Percentiles rank a stretch among this genome's conserved stretches.
Evolutionary conservation across 2,888 invertebrate species (phyloP).

Genomic region (Lasioglossum pauxillum): DNA sequence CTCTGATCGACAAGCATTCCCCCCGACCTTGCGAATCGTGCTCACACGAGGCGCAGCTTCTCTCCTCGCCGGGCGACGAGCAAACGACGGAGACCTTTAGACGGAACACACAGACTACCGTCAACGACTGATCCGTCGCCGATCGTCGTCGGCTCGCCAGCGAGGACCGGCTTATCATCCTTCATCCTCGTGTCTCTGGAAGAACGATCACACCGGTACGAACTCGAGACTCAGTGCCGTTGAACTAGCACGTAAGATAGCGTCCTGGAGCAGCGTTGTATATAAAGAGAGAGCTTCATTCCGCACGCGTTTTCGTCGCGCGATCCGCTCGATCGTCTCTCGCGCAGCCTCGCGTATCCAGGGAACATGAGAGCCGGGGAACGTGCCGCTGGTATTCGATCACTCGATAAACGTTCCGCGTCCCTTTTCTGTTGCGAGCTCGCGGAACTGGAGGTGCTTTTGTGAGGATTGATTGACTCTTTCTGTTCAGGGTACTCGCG

Average conservation of each 20-base stretch:
- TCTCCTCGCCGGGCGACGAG: constrained; percentile 58
- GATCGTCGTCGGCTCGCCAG: constrained; percentile 58
- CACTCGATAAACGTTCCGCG: background rate
- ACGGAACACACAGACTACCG: constrained; percentile 67
- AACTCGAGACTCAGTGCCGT: background rate
- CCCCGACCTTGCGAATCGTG: constrained; percentile 21
- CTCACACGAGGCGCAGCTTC: constrained; percentile 27
- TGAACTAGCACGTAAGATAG: background rate
- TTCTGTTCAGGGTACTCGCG: background rate
- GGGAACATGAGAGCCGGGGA: background rate
- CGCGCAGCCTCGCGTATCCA: constrained; percentile 2
- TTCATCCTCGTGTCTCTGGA: background rate
- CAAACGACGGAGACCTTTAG: constrained; percentile 76
- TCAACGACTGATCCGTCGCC: constrained; percentile 79
- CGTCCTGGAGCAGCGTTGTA: background rate
- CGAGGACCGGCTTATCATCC: constrained; percentile 11
- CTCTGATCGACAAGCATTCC: constrained; percentile 36
- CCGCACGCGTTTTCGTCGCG: background rate
- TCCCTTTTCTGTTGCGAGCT: background rate
- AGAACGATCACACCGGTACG: background rate
- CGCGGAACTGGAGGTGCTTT: background rate
- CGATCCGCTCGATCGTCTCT: constrained; percentile 7
- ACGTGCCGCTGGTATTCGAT: background rate
- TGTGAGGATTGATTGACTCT: background rate
- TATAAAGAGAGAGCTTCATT: background rate